phyloP scores from a whole-genome alignment of 2,113 vertebrate species.

The Synchiropus splendidus region DNA sequence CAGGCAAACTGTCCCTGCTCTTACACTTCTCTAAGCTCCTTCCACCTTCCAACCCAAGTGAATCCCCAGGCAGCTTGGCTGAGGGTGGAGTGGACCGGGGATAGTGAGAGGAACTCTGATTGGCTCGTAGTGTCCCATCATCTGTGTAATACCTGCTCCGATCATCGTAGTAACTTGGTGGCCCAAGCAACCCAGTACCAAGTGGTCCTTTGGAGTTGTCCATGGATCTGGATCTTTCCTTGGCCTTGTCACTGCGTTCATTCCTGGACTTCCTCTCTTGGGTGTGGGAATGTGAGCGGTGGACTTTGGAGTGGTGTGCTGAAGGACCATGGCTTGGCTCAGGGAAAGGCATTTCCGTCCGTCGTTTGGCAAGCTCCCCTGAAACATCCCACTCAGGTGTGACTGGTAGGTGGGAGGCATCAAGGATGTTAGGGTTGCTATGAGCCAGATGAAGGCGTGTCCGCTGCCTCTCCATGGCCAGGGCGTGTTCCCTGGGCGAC shows the following conservation, averaged over 20 bases:
- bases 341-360: conserved; percentile 96
- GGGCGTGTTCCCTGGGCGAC: conserved; percentile 83
- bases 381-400: conserved; percentile 98
- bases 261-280: conserved; percentile 92
- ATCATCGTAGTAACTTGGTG: conserved; percentile 83
- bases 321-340: conserved; percentile 91
- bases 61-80: conserved; percentile 70
- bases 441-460: conserved; percentile 86
- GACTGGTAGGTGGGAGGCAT: conserved; percentile 86
- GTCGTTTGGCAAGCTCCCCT: conserved; percentile 88
- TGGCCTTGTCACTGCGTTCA: conserved; percentile 91
- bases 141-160: conserved; percentile 84
- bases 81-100: conserved; percentile 75
- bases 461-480: conserved; percentile 81
- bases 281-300: conserved; percentile 96
- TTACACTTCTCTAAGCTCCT: conserved; percentile 78
- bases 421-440: conserved; percentile 83
- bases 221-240: conserved; percentile 95
- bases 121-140: conserved; percentile 81
- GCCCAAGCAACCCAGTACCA: conserved; percentile 75
- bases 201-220: conserved; percentile 93
- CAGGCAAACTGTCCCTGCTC: conserved; percentile 75
- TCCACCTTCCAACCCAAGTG: conserved; percentile 75
- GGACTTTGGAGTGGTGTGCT: conserved; percentile 81
- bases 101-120: conserved; percentile 71